Conservation (phyloP, 2,888 invertebrate genomes). For the Bhutanitis thaidina region DNA sequence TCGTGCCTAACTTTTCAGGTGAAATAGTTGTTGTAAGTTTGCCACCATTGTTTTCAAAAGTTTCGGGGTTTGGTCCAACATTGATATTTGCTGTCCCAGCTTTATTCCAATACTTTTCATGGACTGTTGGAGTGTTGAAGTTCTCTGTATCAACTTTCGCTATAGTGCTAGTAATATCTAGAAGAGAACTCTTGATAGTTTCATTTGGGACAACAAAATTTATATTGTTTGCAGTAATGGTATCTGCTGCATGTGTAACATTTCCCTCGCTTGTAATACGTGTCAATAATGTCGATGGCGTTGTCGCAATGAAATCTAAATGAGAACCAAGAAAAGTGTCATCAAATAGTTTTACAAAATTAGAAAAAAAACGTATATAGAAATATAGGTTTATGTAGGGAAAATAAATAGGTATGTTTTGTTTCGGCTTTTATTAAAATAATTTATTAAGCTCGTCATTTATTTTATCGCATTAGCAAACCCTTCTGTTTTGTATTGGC, state of each 20-base stretch:
- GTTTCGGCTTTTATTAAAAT: too few species aligned
- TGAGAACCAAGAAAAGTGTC: not conserved
- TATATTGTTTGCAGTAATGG: not conserved
- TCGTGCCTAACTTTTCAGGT: not conserved
- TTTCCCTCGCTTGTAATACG: not conserved
- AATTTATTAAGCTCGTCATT: too few species aligned
- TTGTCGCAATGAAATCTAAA: not conserved
- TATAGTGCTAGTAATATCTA: not conserved
- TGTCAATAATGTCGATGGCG: not conserved
- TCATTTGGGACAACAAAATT: not conserved
- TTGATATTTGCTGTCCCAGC: not conserved
- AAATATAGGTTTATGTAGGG: too few species aligned
- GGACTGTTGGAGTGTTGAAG: not conserved
- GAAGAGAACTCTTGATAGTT: not conserved
- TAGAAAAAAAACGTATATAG: too few species aligned
- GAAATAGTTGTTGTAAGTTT: not conserved
- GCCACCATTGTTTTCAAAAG: not conserved
- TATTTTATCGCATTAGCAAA: too few species aligned
- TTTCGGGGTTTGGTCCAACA: not conserved
- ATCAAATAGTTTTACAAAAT: too few species aligned
- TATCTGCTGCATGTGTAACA: not conserved
- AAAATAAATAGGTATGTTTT: too few species aligned
- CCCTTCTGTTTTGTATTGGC: too few species aligned
- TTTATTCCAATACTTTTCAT: not conserved
- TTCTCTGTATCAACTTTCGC: slow-evolving; percentile 5